Evolutionary conservation across 2,888 invertebrate genomes (phyloP), one percentile per base, ranked within the genome.

Genomic region (Brachyptera risi): DNA sequence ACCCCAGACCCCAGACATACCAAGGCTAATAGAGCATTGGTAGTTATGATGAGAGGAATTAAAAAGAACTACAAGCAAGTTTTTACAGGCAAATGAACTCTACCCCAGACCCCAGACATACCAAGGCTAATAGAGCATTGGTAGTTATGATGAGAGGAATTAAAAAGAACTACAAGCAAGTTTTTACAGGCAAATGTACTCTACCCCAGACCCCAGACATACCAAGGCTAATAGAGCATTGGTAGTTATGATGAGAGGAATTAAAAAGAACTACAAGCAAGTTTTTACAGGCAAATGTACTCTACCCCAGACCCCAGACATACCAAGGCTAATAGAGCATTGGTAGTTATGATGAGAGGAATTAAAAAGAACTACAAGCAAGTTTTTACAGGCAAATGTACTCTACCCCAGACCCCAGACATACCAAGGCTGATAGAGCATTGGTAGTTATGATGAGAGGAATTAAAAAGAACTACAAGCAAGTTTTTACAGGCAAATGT

Each of bases 11-110:
- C n/a, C n/a, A n/a, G n/a, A n/a, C n/a, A n/a, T n/a, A n/a, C n/a
- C n/a, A n/a, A n/a, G n/a, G 35, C 35, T 11, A 35, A 35, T 24
- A 21, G 15, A 15, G 50, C 50, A 50, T n/a, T 38, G 38, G 38
- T 37, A 15, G 21, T 56, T 13, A 58, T 58, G 58, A 19, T 58
- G 9, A 9, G 58, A 7, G 58, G 58, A n/a, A 58, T 58, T 15
- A 58, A 58, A n/a, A 21, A 15, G 19, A 58, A 58, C 26, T 58
- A 11, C 21, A 58, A 58, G 17, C 40, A 58, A 24, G 58, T 58
- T 24, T 24, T 42, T n/a, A n/a, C n/a, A n/a, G n/a, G n/a, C n/a
- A n/a, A n/a, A n/a, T n/a, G n/a, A n/a, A n/a, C n/a, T n/a, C n/a
- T n/a, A n/a, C n/a, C n/a, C n/a, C n/a, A n/a, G n/a, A n/a, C n/a